Evolutionary conservation across 2,888 invertebrate species (phyloP).

Genomic region (Hydrotaea cyrtoneurina): DNA sequence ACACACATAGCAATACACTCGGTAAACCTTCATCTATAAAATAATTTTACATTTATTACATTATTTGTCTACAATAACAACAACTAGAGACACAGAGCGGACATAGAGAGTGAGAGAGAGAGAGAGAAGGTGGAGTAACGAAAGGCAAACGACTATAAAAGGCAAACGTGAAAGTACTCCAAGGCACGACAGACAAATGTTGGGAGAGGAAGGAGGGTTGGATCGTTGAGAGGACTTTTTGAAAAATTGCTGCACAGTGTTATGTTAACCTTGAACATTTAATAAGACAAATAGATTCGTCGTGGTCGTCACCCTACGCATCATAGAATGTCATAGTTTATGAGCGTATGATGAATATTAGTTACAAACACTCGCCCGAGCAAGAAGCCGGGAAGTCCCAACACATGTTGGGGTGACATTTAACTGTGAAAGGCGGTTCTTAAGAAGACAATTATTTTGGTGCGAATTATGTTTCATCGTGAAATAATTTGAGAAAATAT

Average conservation of each 20-base stretch:
- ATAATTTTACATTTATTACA: constrained; percentile 47
- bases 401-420: background rate
- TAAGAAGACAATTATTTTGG: background rate
- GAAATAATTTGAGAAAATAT: too few relatives aligned
- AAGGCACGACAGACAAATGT: too few relatives aligned
- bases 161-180: background rate
- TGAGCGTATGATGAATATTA: constrained; percentile 53
- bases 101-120: background rate
- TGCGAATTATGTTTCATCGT: too few relatives aligned
- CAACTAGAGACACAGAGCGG: background rate
- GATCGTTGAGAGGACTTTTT: background rate
- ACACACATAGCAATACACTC: background rate
- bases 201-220: background rate
- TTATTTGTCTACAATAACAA: constrained; percentile 37
- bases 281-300: constrained; percentile 53
- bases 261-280: constrained; percentile 55
- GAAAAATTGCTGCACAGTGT: constrained; percentile 25
- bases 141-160: background rate
- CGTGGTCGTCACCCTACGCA: background rate
- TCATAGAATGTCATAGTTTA: constrained; percentile 19
- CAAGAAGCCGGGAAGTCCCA: too few relatives aligned
- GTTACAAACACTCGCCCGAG: constrained; percentile 15
- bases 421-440: background rate
- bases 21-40: constrained; percentile 29
- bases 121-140: background rate